Evolutionary conservation across 1,140 invertebrate species (phyloP), one percentile per base, ranked within the genome.

Genomic region (Pseudomyrmex gracilis): DNA sequence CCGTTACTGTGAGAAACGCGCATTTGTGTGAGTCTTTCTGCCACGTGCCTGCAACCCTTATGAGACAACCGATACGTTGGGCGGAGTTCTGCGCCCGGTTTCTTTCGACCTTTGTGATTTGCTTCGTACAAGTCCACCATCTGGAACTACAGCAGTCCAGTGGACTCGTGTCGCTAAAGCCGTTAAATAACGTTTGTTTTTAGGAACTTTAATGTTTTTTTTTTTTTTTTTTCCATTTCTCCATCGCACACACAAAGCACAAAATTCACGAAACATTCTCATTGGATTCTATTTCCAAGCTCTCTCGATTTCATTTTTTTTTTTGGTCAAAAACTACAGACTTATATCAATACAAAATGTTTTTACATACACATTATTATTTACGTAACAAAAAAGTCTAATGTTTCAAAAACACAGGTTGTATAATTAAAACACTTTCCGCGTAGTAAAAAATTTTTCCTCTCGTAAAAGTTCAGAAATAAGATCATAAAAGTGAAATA

Each of bases 41-140:
- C 87, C 90, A 90, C 91, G 90, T 92, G 90, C 82, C 87, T 86
- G 47, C 90, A 92, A 92, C 92, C 91, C 90, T 92, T 92, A 86
- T 84, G 84, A 90, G 91, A 89, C 84, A 92, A 89, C 89, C 85
- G 92, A 92, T 92, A 82, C 85, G 66, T 66, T 90, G 91, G 92
- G 92, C 92, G 92, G 91, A 85, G 91, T 88, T 83, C 78, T 51
- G 78, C 80, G 76, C 88, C 70, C 84, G 87, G 90, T 91, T 92
- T 80, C 85, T 83, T 87, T 84, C 82, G 80, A 90, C 83, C 90
- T 89, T 91, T 90, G 89, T 90, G 57, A 85, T 73, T 61, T 71
- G 73, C 49, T 45, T 64, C 45, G 66, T 85, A 76, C 60, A 77
- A 88, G 70, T 88, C 71, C 57, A 87, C 88, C 91, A 92, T 90